Percentiles rank a stretch among this genome's conserved stretches.
Evolutionary conservation across 2,888 invertebrate species (phyloP).

Genomic region (Agriopis marginaria): DNA sequence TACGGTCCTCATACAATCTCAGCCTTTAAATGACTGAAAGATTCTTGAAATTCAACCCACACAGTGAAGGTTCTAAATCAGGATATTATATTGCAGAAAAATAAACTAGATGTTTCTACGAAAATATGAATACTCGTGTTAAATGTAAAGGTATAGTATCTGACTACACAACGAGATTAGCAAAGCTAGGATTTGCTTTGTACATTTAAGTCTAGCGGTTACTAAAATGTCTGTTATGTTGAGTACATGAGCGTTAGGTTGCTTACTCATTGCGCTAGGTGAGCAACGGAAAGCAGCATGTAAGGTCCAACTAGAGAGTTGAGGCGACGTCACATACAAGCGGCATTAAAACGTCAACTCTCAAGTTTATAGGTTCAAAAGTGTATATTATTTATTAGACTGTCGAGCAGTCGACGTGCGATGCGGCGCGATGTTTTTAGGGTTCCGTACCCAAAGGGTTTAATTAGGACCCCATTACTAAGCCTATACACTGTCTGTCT

Average conservation of each 20-base stretch:
- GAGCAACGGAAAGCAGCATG: too few relatives aligned
- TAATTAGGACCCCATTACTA: too few relatives aligned
- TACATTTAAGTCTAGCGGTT: background rate
- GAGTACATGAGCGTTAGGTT: background rate
- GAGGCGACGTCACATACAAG: too few relatives aligned
- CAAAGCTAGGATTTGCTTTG: conserved; percentile 7
- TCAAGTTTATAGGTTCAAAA: background rate
- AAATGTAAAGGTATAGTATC: background rate
- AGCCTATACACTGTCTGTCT: too few relatives aligned
- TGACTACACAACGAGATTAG: background rate
- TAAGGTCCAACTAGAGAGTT: too few relatives aligned
- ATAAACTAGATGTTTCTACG: background rate
- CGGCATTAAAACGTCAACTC: too few relatives aligned
- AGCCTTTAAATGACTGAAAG: background rate
- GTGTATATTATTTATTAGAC: too few relatives aligned
- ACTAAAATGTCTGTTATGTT: background rate
- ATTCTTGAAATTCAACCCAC: background rate
- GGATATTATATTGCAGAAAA: background rate
- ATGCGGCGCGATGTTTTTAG: too few relatives aligned
- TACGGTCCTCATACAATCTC: background rate
- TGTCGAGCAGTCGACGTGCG: too few relatives aligned
- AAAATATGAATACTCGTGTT: background rate
- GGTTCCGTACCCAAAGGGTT: too few relatives aligned
- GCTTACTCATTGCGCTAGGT: background rate
- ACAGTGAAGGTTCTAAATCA: background rate